These are phyloP conservation scores for Chrysolina haemoptera DNA, from an alignment of 2,888 invertebrate species.

Conservation along the genomic window DNA sequence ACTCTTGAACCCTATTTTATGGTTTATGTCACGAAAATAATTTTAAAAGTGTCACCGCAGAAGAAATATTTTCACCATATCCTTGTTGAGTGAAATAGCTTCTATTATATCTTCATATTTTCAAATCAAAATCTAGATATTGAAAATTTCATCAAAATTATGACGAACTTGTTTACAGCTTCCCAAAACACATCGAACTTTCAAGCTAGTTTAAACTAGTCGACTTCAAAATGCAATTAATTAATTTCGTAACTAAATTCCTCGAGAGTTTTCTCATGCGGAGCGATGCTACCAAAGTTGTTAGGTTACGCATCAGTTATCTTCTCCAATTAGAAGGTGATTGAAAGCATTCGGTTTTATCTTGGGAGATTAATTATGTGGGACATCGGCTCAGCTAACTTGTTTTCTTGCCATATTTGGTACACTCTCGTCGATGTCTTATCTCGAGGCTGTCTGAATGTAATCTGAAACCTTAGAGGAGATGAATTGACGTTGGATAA, in stretches of 20 bases:
- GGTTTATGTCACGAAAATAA: no score
- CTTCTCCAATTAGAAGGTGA: not conserved
- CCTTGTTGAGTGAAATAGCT: no score
- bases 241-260: conserved; percentile 1
- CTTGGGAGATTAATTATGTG: not conserved
- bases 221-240: not conserved
- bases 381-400: conserved; percentile 3
- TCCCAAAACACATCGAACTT: no score
- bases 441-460: conserved; percentile 11
- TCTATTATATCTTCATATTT: no score
- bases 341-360: not conserved
- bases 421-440: not conserved
- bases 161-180: no score
- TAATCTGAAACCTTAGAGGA: conserved; percentile 1
- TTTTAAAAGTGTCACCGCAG: no score
- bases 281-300: not conserved
- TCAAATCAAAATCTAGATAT: no score
- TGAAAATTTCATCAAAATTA: no score
- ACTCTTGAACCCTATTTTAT: no score
- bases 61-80: no score
- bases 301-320: not conserved
- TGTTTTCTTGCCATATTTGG: conserved; percentile 17
- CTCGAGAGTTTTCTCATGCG: not conserved
- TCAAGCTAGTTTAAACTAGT: no score
- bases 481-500: conserved; percentile 6